phyloP scores from a whole-genome alignment of 2,888 invertebrate species.

The Hydriomena furcata region DNA sequence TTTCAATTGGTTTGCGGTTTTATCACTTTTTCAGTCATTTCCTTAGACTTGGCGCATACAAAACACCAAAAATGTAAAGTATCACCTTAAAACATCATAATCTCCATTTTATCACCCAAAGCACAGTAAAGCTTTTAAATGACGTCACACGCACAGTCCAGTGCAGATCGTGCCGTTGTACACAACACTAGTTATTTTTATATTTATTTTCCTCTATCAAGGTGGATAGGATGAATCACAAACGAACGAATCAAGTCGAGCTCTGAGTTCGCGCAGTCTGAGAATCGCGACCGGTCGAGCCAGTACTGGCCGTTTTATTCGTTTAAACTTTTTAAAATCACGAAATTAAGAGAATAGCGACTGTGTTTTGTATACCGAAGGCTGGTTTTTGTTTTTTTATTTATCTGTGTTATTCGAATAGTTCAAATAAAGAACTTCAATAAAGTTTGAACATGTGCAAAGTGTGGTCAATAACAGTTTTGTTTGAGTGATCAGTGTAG shows the following conservation, averaged over 20 bases:
- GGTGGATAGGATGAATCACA: constrained; percentile 67
- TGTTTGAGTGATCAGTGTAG: background rate
- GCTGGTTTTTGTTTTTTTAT: constrained; percentile 8
- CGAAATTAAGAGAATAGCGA: constrained; percentile 1
- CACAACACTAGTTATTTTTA: constrained; percentile 40
- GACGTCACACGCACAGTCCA: constrained; percentile 12
- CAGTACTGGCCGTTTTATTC: constrained; percentile 30
- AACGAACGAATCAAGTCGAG: constrained; percentile 13
- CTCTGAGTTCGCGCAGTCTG: constrained; percentile 66
- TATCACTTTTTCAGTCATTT: too few relatives aligned
- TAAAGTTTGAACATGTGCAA: constrained; percentile 5
- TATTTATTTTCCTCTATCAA: constrained; percentile 53
- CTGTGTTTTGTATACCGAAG: constrained; percentile 15
- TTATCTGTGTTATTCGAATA: background rate
- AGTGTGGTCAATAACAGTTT: background rate
- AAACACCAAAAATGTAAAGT: too few relatives aligned
- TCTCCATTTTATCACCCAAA: too few relatives aligned
- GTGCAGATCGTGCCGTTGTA: constrained; percentile 36
- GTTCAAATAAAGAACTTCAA: background rate
- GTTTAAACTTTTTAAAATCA: constrained; percentile 21
- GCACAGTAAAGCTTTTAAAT: constrained; percentile 28
- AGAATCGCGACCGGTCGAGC: constrained; percentile 52
- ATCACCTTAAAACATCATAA: too few relatives aligned
- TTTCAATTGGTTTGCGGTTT: too few relatives aligned
- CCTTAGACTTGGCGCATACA: too few relatives aligned